A percentile compares a stretch with the other conserved stretches of the same genome.
Conservation (phyloP, 2,113 vertebrate species). For the Sphaerodactylus townsendi region DNA sequence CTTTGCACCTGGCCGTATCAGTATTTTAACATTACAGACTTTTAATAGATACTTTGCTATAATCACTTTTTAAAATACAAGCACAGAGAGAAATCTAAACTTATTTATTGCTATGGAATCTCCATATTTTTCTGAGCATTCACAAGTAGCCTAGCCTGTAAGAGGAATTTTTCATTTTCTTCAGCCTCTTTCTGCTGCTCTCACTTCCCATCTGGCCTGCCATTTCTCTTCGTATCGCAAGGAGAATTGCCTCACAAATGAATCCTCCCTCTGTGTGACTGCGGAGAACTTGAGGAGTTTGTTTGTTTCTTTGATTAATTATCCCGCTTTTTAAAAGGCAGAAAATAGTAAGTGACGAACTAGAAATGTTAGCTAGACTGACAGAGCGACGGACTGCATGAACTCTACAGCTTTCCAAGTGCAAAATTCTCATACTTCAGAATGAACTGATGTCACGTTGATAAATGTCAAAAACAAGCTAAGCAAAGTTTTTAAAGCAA, state of each 20-base stretch:
- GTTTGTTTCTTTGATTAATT: constrained; percentile 54
- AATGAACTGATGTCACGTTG: background rate
- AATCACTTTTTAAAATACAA: background rate
- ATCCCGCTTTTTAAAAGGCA: constrained; percentile 43
- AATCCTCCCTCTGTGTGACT: constrained; percentile 27
- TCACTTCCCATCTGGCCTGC: constrained; percentile 7
- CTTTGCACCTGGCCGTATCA: no score
- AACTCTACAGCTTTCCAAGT: constrained; percentile 1
- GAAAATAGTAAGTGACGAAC: constrained; percentile 34
- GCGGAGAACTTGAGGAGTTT: constrained; percentile 28
- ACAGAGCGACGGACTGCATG: constrained; percentile 48
- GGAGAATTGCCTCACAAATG: constrained; percentile 26
- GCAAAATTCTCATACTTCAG: background rate
- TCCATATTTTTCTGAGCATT: background rate
- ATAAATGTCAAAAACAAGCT: background rate
- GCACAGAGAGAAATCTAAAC: background rate
- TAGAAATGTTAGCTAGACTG: constrained; percentile 5
- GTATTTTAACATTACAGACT: background rate
- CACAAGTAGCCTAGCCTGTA: background rate
- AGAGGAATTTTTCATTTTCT: constrained; percentile 4
- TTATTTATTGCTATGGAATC: background rate
- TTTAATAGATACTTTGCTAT: background rate
- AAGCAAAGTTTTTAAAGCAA: background rate
- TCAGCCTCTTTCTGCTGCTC: constrained; percentile 23
- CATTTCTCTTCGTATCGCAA: constrained; percentile 36